These are phyloP conservation scores for Halotydeus destructor DNA, from an alignment of 1,140 invertebrate species.

Conservation along the genomic window DNA sequence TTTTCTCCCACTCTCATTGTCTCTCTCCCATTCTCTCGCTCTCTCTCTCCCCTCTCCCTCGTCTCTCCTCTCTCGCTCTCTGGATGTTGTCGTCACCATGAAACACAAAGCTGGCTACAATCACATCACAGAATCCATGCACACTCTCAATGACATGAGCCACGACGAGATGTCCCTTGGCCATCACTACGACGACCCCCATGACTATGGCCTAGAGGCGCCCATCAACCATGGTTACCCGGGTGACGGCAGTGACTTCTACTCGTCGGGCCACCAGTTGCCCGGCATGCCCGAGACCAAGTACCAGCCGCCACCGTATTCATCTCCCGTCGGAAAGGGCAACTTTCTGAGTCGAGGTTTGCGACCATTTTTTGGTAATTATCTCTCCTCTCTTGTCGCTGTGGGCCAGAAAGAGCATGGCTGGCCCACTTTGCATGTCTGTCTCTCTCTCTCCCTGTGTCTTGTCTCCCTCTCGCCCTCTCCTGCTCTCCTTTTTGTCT, in stretches of 20 bases:
- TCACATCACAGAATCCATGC: slow-evolving; percentile 25
- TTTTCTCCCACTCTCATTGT: not conserved
- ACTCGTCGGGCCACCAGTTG: slow-evolving; percentile 29
- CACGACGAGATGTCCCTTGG: slow-evolving; percentile 17
- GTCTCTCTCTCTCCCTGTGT: too few species aligned
- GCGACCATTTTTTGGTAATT: too few species aligned
- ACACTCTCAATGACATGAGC: slow-evolving; percentile 19
- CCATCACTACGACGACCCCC: slow-evolving; percentile 33
- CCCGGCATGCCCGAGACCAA: slow-evolving; percentile 25
- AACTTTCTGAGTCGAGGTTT: too few species aligned
- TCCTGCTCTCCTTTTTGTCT: too few species aligned
- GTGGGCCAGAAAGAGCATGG: too few species aligned
- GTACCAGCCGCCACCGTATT: slow-evolving; percentile 22
- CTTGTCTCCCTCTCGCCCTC: too few species aligned
- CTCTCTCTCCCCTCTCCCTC: slow-evolving; percentile 1
- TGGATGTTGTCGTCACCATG: too few species aligned
- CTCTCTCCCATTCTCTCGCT: slow-evolving; percentile 1
- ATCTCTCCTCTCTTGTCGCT: too few species aligned
- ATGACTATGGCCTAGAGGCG: slow-evolving; percentile 41
- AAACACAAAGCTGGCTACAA: too few species aligned
- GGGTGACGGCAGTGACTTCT: slow-evolving; percentile 51
- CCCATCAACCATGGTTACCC: slow-evolving; percentile 20
- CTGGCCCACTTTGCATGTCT: too few species aligned
- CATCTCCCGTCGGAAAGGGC: slow-evolving; percentile 10
- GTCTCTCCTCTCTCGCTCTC: too few species aligned